These are phyloP conservation scores for Oncorhynchus kisutch DNA, from an alignment of 2,113 vertebrate species.

Conservation along the genomic window DNA sequence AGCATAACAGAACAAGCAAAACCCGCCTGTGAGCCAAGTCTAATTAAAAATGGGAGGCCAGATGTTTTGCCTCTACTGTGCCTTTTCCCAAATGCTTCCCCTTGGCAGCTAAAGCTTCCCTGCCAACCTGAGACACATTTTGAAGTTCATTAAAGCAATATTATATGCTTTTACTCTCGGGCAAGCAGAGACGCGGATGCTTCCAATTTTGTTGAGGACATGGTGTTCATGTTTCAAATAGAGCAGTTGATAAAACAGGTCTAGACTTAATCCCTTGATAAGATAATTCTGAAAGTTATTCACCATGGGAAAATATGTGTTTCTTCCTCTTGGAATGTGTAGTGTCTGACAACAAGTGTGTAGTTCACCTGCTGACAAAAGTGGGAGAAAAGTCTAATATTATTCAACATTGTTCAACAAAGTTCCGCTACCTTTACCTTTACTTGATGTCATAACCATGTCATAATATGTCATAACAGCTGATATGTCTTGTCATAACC, in stretches of 20 bases:
- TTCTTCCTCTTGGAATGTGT: not conserved
- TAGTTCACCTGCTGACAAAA: not conserved
- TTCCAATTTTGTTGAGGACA: constrained; percentile 5
- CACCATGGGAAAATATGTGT: not conserved
- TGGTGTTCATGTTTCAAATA: not conserved
- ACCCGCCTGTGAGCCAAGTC: constrained; percentile 31
- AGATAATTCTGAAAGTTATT: not conserved
- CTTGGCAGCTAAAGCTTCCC: constrained; percentile 40
- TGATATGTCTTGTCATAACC: too few relatives aligned
- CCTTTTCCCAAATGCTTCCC: constrained; percentile 50
- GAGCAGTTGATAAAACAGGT: not conserved
- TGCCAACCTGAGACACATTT: constrained; percentile 44
- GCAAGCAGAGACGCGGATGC: constrained; percentile 22
- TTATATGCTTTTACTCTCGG: constrained; percentile 39
- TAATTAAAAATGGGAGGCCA: constrained; percentile 63
- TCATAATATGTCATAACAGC: too few relatives aligned
- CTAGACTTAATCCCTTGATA: not conserved
- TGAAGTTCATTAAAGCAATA: constrained; percentile 49
- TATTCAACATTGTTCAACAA: not conserved
- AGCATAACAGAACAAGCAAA: constrained; percentile 37
- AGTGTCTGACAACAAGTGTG: not conserved
- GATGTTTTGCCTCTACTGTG: constrained; percentile 57
- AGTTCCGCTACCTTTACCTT: too few relatives aligned
- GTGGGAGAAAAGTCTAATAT: not conserved
- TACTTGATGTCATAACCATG: too few relatives aligned